Base-by-base conservation (phyloP, 2,888 invertebrate genomes). In the Drosophila aldrichi region DNA sequence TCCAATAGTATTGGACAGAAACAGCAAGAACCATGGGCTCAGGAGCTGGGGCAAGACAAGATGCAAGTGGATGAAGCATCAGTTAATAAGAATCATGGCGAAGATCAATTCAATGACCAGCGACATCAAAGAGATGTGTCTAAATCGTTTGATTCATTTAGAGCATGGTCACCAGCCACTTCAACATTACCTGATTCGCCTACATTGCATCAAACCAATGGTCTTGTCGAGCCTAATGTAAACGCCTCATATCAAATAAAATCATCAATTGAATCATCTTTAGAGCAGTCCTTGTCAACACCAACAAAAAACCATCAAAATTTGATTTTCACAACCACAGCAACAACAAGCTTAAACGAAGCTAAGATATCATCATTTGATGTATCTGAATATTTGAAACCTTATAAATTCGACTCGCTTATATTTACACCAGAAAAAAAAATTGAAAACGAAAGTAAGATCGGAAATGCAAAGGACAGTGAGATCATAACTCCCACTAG, bases 381-480 rank as follows among this genome's bases (percentile, higher is more conserved):
- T 41, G 76, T 82, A 57, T 65, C 77, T 46, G 83, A 89, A 44
- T 91, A 90, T 62, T 58, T 90, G 7, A 83, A 88, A 66, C 81
- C 89, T 34, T 90, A 82, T 65, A 75, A 74, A 70, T 78, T 86
- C 41, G 70, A 85, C 16, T 41, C 66, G 48, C 69, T 73, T 54
- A 25, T 54, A 54, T 70, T 63, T 58, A 22, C 57, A 40, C 36
- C 29, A 14, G 71, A 61, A 32, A 48, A 51, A 34, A 12, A 58
- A 14, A 40, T 8, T 3, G 29, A 61, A 48, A 44, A 41, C 49
- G 46, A 56, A 29, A 25, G 9, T 3, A 2, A 46, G 5, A 29
- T 10, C 9, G n/a, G 55, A 36, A 49, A 58, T 25, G 16, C 57
- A 46, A 51, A 51, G 49, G 51, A 55, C 59, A 29, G 36, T 32